A percentile compares a stretch with the other conserved stretches of the same genome.
Evolutionary conservation across 2,113 vertebrate genomes (phyloP).

Genomic region (Silurus glanis): DNA sequence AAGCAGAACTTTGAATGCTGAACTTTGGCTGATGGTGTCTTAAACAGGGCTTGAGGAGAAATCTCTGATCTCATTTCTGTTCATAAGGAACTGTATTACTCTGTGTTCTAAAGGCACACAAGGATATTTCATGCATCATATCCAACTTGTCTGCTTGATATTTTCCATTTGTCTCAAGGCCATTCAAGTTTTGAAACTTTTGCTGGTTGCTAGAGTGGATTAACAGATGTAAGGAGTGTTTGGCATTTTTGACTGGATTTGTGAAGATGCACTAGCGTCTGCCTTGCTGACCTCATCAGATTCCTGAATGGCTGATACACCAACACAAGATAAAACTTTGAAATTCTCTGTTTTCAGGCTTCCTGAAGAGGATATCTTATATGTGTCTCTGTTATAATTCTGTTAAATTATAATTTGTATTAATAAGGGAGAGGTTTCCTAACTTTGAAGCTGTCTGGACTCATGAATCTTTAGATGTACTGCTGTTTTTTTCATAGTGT

Average conservation of each 20-base stretch:
- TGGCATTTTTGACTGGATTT: not conserved
- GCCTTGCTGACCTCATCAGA: not conserved
- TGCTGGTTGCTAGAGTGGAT: not conserved
- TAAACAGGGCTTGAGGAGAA: not conserved
- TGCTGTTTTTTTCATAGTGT: not conserved
- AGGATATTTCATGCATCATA: not conserved
- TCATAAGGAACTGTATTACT: not conserved
- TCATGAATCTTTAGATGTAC: not conserved
- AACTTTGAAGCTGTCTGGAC: not conserved
- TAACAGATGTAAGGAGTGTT: constrained; percentile 9
- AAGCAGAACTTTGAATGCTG: not conserved
- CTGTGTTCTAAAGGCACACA: not conserved
- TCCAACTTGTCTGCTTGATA: not conserved
- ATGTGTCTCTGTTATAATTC: no score
- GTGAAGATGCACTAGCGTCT: not conserved
- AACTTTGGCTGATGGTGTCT: not conserved
- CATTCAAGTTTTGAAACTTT: not conserved
- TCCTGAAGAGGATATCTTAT: not conserved
- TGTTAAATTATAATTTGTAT: not conserved
- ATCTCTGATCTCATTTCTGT: constrained; percentile 11
- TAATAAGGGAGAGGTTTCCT: not conserved
- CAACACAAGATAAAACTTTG: not conserved
- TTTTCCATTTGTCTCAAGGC: not conserved
- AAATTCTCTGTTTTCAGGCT: not conserved
- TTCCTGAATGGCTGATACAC: not conserved